These are phyloP conservation scores for Micrasema longulum DNA, from an alignment of 1,140 invertebrate genomes.

Conservation along the genomic window DNA sequence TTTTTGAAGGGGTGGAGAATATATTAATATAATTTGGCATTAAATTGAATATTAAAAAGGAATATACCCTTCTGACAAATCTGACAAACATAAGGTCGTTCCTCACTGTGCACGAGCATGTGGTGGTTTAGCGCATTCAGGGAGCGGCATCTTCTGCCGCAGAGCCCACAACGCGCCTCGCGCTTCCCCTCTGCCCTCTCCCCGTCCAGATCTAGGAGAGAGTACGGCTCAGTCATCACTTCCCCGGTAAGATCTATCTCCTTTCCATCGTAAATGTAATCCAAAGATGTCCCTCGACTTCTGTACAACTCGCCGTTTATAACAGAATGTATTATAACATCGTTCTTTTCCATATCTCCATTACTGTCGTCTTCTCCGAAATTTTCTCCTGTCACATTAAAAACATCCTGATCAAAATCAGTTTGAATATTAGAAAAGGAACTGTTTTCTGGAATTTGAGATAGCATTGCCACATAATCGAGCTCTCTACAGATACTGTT, in stretches of 20 bases:
- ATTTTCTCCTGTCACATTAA: constrained; percentile 7
- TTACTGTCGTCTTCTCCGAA: constrained; percentile 9
- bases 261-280: constrained; percentile 24
- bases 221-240: constrained; percentile 2
- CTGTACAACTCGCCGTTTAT: constrained; percentile 34
- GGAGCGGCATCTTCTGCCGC: constrained; percentile 44
- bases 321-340: constrained; percentile 37
- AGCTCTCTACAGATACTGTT: constrained; percentile 25
- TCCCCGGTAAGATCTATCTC: constrained; percentile 26
- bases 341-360: constrained; percentile 16
- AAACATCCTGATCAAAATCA: constrained; percentile 30
- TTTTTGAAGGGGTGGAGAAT: too few relatives aligned
- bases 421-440: constrained; percentile 20
- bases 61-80: constrained; percentile 49
- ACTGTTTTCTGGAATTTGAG: background rate
- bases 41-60: background rate
- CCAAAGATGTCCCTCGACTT: constrained; percentile 21
- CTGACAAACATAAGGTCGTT: constrained; percentile 49
- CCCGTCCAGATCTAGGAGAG: constrained; percentile 11
- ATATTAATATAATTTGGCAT: constrained; percentile 2
- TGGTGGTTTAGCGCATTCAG: constrained; percentile 52
- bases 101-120: constrained; percentile 53
- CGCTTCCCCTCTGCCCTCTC: constrained; percentile 11
- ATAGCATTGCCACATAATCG: constrained; percentile 26
- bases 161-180: constrained; percentile 40